Evolutionary conservation across 2,113 vertebrate species (phyloP).

Genomic region (Shinisaurus crocodilurus): DNA sequence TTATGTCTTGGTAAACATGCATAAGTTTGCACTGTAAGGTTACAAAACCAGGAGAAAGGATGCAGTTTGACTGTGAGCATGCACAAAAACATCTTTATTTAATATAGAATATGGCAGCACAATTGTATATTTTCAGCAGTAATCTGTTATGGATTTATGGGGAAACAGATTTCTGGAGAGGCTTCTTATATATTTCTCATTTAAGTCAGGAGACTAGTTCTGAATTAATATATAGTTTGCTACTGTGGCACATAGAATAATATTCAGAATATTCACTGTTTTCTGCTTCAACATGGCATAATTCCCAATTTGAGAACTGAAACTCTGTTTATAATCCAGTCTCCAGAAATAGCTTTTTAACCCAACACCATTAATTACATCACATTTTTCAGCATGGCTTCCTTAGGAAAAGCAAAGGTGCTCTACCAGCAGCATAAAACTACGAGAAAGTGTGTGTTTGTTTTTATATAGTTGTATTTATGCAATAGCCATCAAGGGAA

Average conservation of each 20-base stretch:
- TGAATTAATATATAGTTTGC: not conserved
- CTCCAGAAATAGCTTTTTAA: slow-evolving; percentile 11
- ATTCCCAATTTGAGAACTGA: not conserved
- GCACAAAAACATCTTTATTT: no score
- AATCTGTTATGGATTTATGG: not conserved
- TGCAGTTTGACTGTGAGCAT: not conserved
- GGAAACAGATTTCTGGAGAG: not conserved
- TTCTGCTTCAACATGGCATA: slow-evolving; percentile 2
- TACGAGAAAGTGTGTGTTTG: not conserved
- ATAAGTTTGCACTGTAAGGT: no score
- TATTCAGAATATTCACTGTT: not conserved
- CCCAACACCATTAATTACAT: not conserved
- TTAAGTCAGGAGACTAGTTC: not conserved
- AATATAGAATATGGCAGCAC: not conserved
- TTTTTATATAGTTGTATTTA: slow-evolving; percentile 44
- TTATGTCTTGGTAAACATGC: no score
- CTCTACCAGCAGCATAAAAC: slow-evolving; percentile 28
- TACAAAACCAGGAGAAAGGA: not conserved
- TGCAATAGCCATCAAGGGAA: slow-evolving; percentile 42
- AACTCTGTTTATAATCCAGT: not conserved
- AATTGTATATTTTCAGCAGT: not conserved
- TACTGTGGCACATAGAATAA: not conserved
- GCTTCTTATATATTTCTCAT: not conserved
- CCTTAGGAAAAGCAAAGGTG: slow-evolving; percentile 27
- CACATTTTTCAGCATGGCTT: slow-evolving; percentile 11